These are phyloP conservation scores for Lacerta viridis DNA, from an alignment of 2,797 vertebrate species.

Conservation along the genomic window DNA sequence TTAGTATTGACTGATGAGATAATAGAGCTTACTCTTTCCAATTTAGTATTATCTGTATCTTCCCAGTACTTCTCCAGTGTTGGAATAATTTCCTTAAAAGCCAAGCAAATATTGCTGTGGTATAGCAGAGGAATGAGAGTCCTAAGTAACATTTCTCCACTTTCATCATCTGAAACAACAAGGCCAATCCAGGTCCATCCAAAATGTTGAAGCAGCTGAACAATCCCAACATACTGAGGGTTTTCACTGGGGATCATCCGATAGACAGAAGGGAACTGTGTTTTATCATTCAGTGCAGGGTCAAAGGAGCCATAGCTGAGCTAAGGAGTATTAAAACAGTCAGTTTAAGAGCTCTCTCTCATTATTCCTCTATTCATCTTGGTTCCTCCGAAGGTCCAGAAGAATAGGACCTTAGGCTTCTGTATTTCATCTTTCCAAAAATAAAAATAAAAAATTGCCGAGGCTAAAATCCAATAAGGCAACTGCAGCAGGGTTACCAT, in stretches of 20 bases:
- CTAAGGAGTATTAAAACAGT: neutral
- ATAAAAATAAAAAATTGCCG: too few relatives aligned
- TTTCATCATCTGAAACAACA: neutral
- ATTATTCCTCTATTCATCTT: neutral
- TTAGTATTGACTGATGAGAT: neutral
- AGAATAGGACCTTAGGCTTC: neutral
- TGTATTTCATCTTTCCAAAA: too few relatives aligned
- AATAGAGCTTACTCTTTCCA: neutral
- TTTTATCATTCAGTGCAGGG: neutral
- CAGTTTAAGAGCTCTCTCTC: neutral
- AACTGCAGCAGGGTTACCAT: too few relatives aligned
- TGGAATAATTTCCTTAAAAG: neutral
- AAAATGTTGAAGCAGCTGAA: neutral
- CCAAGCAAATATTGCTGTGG: constrained; percentile 2
- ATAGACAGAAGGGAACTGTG: neutral
- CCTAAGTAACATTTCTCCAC: neutral
- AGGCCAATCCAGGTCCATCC: constrained; percentile 28
- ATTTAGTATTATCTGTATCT: neutral
- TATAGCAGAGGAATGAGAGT: neutral
- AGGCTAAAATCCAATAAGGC: too few relatives aligned
- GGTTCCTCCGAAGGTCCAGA: fast-evolving
- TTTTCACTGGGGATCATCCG: neutral
- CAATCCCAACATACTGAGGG: neutral
- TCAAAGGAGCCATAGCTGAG: neutral
- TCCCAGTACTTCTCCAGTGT: neutral